Percentiles rank a stretch among this genome's conserved stretches.
These are phyloP conservation scores for Dynastes maya DNA, from an alignment of 2,888 invertebrate genomes.

Conservation along the genomic window DNA sequence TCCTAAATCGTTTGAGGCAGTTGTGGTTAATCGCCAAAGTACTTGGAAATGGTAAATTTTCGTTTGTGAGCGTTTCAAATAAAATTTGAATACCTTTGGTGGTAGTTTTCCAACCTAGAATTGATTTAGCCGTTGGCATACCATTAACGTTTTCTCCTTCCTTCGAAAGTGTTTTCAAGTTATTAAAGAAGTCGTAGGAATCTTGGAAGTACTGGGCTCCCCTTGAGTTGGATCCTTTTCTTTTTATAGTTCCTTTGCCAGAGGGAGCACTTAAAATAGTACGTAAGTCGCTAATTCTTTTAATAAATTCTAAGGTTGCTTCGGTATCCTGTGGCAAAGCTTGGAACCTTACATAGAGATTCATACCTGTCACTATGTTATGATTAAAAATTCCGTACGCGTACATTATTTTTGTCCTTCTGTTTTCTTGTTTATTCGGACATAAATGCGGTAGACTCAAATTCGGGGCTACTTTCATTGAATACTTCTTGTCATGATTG, in stretches of 20 bases:
- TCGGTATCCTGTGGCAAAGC: slow-evolving; percentile 2
- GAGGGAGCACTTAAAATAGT: neutral
- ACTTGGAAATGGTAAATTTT: neutral
- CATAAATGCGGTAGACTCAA: neutral
- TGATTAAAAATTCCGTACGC: neutral
- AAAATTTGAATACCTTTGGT: neutral
- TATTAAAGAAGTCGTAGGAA: slow-evolving; percentile 5
- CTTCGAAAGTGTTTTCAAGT: neutral
- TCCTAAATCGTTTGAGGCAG: neutral
- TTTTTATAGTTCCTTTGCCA: neutral
- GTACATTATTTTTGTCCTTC: neutral
- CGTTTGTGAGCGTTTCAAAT: neutral
- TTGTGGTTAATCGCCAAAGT: neutral
- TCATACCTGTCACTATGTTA: neutral
- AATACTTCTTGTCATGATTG: neutral
- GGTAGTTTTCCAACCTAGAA: slow-evolving; percentile 14
- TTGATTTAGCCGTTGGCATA: neutral
- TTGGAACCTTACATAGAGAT: neutral
- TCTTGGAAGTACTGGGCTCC: neutral
- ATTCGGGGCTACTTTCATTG: neutral
- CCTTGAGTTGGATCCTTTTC: no score
- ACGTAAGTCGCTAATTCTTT: neutral
- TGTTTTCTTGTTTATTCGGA: neutral
- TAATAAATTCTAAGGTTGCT: slow-evolving; percentile 7
- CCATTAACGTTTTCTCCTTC: neutral